Evolutionary conservation across 2,113 vertebrate genomes (phyloP).

Genomic region (Vulpes vulpes): DNA sequence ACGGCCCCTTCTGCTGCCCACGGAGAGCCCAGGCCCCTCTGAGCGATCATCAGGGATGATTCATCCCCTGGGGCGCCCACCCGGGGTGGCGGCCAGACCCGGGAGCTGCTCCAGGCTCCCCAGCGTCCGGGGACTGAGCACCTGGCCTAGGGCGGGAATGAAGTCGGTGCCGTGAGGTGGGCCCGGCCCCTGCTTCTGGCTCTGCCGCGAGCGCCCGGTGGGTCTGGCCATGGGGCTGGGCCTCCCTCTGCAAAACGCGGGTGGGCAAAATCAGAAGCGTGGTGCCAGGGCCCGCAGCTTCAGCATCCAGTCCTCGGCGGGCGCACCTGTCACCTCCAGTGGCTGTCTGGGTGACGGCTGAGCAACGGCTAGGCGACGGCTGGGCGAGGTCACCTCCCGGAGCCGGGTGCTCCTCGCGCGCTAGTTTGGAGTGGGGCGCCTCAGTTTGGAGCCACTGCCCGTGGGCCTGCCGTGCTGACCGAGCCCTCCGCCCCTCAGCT

Average conservation of each 20-base stretch:
- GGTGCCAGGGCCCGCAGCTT: neutral
- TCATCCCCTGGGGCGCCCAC: neutral
- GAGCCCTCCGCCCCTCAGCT: constrained; percentile 83
- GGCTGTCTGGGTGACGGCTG: too few relatives aligned
- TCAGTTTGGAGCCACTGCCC: neutral
- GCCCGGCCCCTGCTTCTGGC: neutral
- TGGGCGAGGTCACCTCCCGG: neutral
- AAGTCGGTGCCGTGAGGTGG: neutral
- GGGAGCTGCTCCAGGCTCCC: neutral
- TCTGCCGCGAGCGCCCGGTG: neutral
- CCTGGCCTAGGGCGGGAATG: neutral
- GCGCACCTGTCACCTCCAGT: too few relatives aligned
- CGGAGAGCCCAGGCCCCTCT: neutral
- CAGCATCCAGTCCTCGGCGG: too few relatives aligned
- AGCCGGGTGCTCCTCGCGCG: too few relatives aligned
- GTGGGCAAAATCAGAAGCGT: neutral
- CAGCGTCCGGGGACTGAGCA: neutral
- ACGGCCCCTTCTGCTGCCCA: neutral
- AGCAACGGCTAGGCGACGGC: neutral
- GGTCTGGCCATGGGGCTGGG: neutral
- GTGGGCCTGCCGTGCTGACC: neutral
- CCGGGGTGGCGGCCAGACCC: neutral
- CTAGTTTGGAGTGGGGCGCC: neutral
- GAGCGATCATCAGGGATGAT: neutral
- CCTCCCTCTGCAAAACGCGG: neutral